Evolutionary conservation across 1,140 invertebrate species (phyloP).

Genomic region (Harlomillsia oculata): DNA sequence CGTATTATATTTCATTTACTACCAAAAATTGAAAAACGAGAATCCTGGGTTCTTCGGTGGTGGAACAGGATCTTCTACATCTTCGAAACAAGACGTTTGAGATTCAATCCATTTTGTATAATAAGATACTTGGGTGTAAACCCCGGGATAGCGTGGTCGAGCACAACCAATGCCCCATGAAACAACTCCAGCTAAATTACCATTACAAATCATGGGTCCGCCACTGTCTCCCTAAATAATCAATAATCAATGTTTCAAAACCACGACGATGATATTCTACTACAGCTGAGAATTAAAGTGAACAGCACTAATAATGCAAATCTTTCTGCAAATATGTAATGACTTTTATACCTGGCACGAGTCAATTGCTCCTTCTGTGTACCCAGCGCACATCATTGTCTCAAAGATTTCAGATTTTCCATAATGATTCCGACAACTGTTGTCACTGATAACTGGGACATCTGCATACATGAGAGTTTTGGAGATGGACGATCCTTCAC

Average conservation of each 20-base stretch:
- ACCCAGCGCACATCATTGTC: slow-evolving; percentile 33
- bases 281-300: no score
- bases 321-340: neutral
- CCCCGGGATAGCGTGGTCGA: slow-evolving; percentile 24
- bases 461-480: slow-evolving; percentile 31
- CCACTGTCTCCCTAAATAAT: slow-evolving; percentile 7
- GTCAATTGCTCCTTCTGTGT: slow-evolving; percentile 27
- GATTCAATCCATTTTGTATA: slow-evolving; percentile 33
- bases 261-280: no score
- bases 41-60: no score
- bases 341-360: slow-evolving; percentile 26
- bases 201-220: slow-evolving; percentile 28
- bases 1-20: no score
- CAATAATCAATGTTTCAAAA: neutral
- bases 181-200: slow-evolving; percentile 26
- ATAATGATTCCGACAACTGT: slow-evolving; percentile 27
- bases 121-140: slow-evolving; percentile 29
- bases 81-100: no score
- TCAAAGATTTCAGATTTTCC: slow-evolving; percentile 31
- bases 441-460: slow-evolving; percentile 31
- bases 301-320: no score
- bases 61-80: no score
- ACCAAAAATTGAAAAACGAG: no score
- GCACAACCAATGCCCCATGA: slow-evolving; percentile 30
- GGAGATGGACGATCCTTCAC: slow-evolving; percentile 26